Evolutionary conservation across 2,113 vertebrate species (phyloP), one percentile per base, ranked within the genome.

Genomic region (Leiothrix lutea): DNA sequence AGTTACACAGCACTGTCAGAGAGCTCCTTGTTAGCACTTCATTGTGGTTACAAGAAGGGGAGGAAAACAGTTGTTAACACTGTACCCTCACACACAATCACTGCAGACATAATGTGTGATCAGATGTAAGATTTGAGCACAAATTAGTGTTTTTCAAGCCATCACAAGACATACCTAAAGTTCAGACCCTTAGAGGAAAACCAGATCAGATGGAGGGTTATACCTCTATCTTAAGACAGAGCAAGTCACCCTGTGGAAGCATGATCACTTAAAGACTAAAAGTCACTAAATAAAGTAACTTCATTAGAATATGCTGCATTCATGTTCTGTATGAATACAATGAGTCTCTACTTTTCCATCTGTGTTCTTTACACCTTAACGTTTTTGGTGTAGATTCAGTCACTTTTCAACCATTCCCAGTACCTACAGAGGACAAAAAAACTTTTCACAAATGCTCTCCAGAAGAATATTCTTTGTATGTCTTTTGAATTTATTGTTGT

Each of bases 171-270:
- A 44, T 6, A 62, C 6, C 5, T 66, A 3, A 11, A 22, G 1
- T 54, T 67, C 38, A 71, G 19, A 12, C 14, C 5, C 6, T 44
- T 38, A 8, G 74, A 54, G 16, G 29, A 87, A 87, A 78, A 38
- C 1, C 7, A 58, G 29, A 47, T 5, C 57, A 74, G 19, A 24
- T 35, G 8, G 23, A 54, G 14, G 8, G 5, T 78, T 78, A 12
- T 16, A 45, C 1, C 53, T 2, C 15, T 21, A 5, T 14, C 14
- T 35, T 24, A 73, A 86, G 15, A 40, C 8, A 74, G 47, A 73
- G 28, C 5, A 57, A 36, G 19, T 65, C 8, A 70, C 1, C 2
- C 21, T n/a, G 10, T 1, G 1, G 10, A 62, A 35, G 9, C 12
- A 20, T 8, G 3, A 60, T 56, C 19, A 23, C 6, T 53, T 45